Conservation (phyloP, 2,113 vertebrate genomes). For the Chloropsis cyanopogon region DNA sequence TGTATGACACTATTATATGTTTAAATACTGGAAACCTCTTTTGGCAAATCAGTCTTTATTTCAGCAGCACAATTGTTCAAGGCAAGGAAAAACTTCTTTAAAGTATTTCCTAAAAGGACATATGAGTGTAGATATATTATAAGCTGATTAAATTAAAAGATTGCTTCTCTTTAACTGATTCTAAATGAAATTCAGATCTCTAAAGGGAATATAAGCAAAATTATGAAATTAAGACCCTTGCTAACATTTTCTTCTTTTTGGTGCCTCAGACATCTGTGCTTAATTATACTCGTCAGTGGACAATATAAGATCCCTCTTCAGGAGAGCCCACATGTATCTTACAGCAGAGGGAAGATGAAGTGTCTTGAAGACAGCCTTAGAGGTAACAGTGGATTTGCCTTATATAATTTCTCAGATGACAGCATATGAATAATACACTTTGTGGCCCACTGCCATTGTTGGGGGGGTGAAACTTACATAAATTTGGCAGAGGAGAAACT, state of each 20-base stretch:
- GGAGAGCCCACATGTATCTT: background rate
- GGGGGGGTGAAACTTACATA: background rate
- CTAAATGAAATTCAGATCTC: background rate
- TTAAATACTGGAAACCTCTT: background rate
- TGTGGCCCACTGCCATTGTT: background rate
- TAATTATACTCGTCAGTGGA: conserved; percentile 5
- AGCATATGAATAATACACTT: background rate
- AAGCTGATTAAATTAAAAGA: background rate
- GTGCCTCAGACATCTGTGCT: conserved; percentile 5
- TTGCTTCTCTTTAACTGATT: background rate
- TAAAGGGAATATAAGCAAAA: background rate
- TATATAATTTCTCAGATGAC: background rate
- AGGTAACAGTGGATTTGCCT: background rate
- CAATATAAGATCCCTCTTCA: background rate
- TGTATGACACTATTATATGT: background rate
- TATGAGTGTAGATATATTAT: background rate
- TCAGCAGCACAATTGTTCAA: background rate
- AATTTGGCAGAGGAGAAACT: background rate
- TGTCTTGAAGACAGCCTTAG: background rate
- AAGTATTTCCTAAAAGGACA: background rate
- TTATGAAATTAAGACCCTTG: background rate
- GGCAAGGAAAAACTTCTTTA: background rate
- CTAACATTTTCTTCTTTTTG: background rate
- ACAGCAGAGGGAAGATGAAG: background rate
- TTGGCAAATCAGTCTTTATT: background rate